Evolutionary conservation across 2,113 vertebrate genomes (phyloP).

Genomic region (Nyctibius bracteatus): DNA sequence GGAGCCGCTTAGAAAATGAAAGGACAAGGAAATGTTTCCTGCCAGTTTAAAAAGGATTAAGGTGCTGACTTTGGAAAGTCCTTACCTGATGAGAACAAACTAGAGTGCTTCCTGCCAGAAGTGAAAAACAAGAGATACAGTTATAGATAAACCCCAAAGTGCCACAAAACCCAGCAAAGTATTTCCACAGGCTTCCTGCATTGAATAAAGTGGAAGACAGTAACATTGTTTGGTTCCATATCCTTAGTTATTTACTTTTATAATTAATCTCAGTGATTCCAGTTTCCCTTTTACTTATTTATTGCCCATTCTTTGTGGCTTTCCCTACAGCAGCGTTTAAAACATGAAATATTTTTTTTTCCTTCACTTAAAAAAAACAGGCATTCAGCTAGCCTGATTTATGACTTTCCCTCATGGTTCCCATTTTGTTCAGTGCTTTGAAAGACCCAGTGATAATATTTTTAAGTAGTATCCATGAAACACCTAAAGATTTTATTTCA

Average conservation of each 20-base stretch:
- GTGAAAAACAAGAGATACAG: neutral
- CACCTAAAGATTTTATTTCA: neutral
- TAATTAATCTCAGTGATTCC: neutral
- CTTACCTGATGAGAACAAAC: neutral
- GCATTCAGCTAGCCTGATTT: neutral
- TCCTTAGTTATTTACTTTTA: neutral
- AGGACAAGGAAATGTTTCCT: slow-evolving; percentile 3
- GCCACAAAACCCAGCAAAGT: neutral
- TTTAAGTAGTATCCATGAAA: neutral
- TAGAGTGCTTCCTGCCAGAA: neutral
- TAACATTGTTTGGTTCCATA: neutral
- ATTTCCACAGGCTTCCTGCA: neutral
- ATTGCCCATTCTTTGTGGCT: neutral
- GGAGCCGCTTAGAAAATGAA: neutral
- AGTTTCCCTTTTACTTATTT: neutral
- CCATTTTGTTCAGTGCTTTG: neutral
- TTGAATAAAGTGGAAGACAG: neutral
- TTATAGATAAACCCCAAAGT: neutral
- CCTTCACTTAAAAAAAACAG: neutral
- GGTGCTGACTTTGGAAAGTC: neutral
- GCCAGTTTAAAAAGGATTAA: neutral
- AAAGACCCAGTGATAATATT: neutral
- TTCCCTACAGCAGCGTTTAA: neutral
- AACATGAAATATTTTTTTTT: neutral
- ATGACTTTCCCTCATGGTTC: neutral